Base-by-base conservation (phyloP, 2,888 invertebrate genomes). In the Cerceris ruficornis region DNA sequence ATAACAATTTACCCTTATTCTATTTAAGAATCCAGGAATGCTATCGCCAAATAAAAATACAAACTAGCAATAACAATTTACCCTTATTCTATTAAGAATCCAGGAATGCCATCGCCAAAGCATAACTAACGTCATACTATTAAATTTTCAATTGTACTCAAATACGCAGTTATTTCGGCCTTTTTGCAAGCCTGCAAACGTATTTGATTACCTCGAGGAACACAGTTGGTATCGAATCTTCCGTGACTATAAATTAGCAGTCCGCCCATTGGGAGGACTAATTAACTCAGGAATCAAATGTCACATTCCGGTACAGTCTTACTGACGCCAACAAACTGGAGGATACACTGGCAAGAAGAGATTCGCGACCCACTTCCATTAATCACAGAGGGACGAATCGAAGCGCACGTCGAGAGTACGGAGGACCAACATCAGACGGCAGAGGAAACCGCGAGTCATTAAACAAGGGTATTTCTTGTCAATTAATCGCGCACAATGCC, bases 241-340 rank as follows among this genome's bases (percentile, higher is more conserved):
- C 14, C 14, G n/a, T 42, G n/a, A 46, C 49, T 41, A 55, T 67
- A 81, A 81, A 75, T 81, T 72, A 81, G 67, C 69, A 66, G 58
- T 46, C 61, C 57, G 55, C 59, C 66, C 17, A 64, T 41, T 50
- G 9, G 8, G 58, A 28, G 11, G 64, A 67, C 66, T 83, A 83
- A 83, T 83, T 83, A 83, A 84, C 73, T 52, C 28, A 73, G 67
- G 75, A 84, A 83, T 83, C 82, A 83, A 83, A 81, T 71, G 70
- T 75, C 85, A 57, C 39, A 59, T 57, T 52, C 54, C 61, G 49
- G 42, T 28, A n/a, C 50, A 11, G 65, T 64, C 67, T 78, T 49
- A n/a, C 15, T 13, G 41, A 15, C 14, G 50, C 46, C 52, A 55
- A 17, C 54, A 41, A 58, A 39, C 59, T 52, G 17, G 14, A 17